These are phyloP conservation scores for Drosophila azteca DNA, from an alignment of 1,140 invertebrate species.

Conservation along the genomic window DNA sequence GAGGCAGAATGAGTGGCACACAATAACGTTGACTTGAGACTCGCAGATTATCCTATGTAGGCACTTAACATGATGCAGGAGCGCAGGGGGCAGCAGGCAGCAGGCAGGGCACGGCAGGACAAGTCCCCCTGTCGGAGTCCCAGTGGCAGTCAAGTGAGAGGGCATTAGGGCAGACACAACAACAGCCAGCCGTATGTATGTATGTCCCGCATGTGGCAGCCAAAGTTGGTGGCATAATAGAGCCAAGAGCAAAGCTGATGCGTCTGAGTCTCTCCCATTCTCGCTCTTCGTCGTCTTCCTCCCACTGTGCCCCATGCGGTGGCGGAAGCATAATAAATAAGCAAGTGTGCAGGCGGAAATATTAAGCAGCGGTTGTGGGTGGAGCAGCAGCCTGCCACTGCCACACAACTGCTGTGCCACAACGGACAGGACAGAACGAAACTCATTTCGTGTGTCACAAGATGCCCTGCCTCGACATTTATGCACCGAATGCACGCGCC, in stretches of 20 bases:
- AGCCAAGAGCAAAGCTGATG: too few species aligned
- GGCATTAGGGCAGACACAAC: conserved; percentile 35
- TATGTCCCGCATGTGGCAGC: conserved; percentile 43
- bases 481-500: conserved; percentile 62
- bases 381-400: conserved; percentile 27
- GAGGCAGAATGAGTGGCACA: conserved; percentile 28
- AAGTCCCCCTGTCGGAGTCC: conserved; percentile 25
- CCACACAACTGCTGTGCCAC: conserved; percentile 62
- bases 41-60: conserved; percentile 78
- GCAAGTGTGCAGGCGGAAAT: conserved; percentile 78
- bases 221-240: conserved; percentile 9
- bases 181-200: conserved; percentile 9
- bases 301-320: conserved; percentile 52
- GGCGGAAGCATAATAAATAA: conserved; percentile 80
- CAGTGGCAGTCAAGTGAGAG: conserved; percentile 42
- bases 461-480: conserved; percentile 65
- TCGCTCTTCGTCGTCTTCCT: neutral
- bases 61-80: conserved; percentile 67
- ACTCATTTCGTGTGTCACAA: conserved; percentile 78
- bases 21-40: conserved; percentile 72
- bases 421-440: conserved; percentile 49
- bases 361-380: conserved; percentile 66
- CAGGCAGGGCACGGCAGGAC: neutral
- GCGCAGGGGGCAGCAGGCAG: conserved; percentile 5
- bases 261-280: too few species aligned